These are phyloP conservation scores for cat (Felis catus) DNA, from an alignment of 2,113 vertebrate genomes.

Conservation along the genomic window F.catus_Fca126_mat1.0 CM031416.1:83478001-83478500, in stretches of 20 bases:
- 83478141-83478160: background rate
- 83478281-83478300: constrained; percentile 99
- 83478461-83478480: constrained; percentile 71
- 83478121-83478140: background rate
- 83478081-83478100: background rate
- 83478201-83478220: background rate
- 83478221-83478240: background rate
- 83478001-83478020: background rate
- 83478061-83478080: background rate
- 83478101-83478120: background rate
- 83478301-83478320: constrained; percentile 99
- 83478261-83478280: constrained; percentile 95
- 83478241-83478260: constrained; percentile 86
- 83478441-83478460: constrained; percentile 97
- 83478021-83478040: background rate
- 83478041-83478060: background rate
- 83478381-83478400: constrained; percentile 96
- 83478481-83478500: constrained; percentile 49
- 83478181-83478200: background rate
- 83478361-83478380: constrained; percentile 99
- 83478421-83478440: constrained; percentile 98
- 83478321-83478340: constrained; percentile 98
- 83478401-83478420: constrained; percentile 99
- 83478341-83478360: constrained; percentile 97
- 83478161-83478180: background rate